Evolutionary conservation across 2,888 invertebrate species (phyloP), one percentile per base, ranked within the genome.

Genomic region (Zhuqinia jingwanae): DNA sequence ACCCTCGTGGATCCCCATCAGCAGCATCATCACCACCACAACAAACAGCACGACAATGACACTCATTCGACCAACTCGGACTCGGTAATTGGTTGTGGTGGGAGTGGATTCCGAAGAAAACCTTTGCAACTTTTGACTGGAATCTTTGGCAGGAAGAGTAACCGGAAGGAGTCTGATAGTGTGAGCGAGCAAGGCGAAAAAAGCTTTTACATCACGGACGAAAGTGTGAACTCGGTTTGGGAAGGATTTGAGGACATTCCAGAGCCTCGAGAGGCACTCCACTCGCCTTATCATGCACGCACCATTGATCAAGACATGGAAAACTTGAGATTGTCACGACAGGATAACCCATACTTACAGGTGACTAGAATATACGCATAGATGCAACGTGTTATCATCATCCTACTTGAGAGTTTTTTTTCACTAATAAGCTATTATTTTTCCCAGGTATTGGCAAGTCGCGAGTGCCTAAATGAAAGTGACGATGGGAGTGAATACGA

Each of bases 291-390:
- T 79, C 91, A 91, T 79, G 89, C 90, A 50, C 75, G 89, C 36
- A 90, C 90, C 2, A 90, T 90, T 65, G 96, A 96, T 91, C 95
- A 96, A 92, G 96, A 96, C 92, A 96, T 96, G 96, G 96, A 96
- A 92, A 95, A 96, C 27, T 93, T 96, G 60, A 94, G 96, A 91
- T 94, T 96, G 65, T 96, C 96, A 10, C 94, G 96, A 87, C 96
- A 96, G 92, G 96, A 97, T 92, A 96, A 97, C 93, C 96, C 96
- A 1, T 96, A 96, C 92, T 93, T 96, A 88, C 95, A 96, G 94
- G 96, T 96, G 92, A 13, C 53, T 53, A 47, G n/a, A 50, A 50
- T 3, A 20, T 65, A 15, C n/a, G 65, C 36, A 11, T 36, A 65
- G 15, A 63, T 30, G 25, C 58, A n/a, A n/a, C n/a, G 20, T 11